Percentiles rank a stretch among this genome's conserved stretches.
Evolutionary conservation across 2,888 invertebrate genomes (phyloP).

Genomic region (Polyommatus iphigenia): DNA sequence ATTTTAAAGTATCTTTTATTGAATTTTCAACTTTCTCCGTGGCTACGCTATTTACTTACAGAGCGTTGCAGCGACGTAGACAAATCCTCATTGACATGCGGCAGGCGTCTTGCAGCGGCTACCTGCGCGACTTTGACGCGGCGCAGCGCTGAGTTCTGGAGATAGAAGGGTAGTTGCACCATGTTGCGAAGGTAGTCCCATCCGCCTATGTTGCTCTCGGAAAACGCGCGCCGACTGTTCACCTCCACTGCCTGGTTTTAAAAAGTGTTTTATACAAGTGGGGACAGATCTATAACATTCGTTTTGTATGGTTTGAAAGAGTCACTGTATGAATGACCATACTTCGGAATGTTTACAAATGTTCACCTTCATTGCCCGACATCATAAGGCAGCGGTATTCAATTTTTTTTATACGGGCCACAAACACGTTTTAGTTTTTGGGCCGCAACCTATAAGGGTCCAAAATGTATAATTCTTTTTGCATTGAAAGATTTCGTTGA

Average conservation of each 20-base stretch:
- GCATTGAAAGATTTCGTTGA: no score
- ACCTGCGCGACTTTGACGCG: slow-evolving; percentile 93
- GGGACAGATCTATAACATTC: neutral
- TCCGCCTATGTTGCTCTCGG: slow-evolving; percentile 95
- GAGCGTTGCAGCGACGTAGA: slow-evolving; percentile 75
- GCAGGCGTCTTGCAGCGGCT: slow-evolving; percentile 80
- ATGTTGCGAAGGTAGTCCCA: slow-evolving; percentile 97
- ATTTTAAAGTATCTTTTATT: no score
- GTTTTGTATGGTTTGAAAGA: neutral
- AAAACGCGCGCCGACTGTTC: slow-evolving; percentile 91
- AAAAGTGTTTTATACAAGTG: neutral
- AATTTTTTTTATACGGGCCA: no score
- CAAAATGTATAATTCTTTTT: no score
- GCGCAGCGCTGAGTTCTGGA: slow-evolving; percentile 97
- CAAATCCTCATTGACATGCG: slow-evolving; percentile 78
- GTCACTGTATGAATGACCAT: neutral
- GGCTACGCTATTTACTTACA: slow-evolving; percentile 50
- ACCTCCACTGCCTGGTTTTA: slow-evolving; percentile 89
- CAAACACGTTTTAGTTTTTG: no score
- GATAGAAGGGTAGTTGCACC: slow-evolving; percentile 98
- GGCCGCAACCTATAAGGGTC: no score
- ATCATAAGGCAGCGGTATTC: no score
- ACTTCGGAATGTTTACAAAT: neutral
- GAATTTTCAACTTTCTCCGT: no score
- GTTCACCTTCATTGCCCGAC: no score